Conservation (phyloP, 2,797 vertebrate species). For the Rousettus madagascariensis region DNA sequence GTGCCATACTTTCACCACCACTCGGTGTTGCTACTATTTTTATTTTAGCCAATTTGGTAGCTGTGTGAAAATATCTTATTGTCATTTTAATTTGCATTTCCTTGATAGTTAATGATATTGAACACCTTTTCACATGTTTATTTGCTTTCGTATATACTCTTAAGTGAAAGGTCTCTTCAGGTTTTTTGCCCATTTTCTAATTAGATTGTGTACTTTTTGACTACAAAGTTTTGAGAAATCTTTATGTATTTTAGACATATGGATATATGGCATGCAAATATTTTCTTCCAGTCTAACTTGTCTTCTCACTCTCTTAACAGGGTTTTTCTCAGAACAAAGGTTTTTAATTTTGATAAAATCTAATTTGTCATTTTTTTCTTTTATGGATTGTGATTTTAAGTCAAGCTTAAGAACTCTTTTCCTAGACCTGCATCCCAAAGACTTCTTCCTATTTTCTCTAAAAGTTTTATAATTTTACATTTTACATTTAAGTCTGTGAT, state of each 20-base stretch:
- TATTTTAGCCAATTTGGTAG: background rate
- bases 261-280: background rate
- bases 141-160: background rate
- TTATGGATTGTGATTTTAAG: background rate
- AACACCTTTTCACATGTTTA: background rate
- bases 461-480: background rate
- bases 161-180: background rate
- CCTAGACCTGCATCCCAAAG: background rate
- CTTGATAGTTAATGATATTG: background rate
- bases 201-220: background rate
- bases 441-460: background rate
- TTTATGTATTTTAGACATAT: background rate
- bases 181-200: background rate
- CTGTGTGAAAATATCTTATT: background rate
- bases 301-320: background rate
- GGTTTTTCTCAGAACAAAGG: background rate
- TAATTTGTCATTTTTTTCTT: background rate
- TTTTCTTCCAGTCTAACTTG: background rate
- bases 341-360: background rate
- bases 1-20: background rate
- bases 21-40: background rate
- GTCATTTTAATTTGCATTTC: background rate
- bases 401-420: background rate
- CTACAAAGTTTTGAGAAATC: background rate
- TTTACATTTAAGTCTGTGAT: background rate